A percentile compares a stretch with the other conserved stretches of the same genome.
phyloP scores from a whole-genome alignment of 2,797 vertebrate genomes.

The Cyclura pinguis region DNA sequence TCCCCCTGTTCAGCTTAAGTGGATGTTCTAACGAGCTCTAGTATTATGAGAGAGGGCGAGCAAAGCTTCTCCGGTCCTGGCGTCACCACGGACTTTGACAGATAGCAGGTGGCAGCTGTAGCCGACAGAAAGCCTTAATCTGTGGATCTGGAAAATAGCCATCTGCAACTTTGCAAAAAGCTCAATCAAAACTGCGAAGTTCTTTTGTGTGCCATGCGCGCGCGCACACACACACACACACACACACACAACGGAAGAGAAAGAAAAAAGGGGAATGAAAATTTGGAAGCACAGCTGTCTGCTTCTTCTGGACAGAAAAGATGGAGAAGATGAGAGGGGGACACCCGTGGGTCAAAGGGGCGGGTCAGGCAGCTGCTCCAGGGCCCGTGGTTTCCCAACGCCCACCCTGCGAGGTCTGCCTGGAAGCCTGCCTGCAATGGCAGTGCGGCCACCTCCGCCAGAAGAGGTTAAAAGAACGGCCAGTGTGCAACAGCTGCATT shows the following conservation, averaged over 20 bases:
- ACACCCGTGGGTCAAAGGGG: no score
- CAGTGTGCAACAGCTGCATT: not conserved
- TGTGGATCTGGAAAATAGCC: not conserved
- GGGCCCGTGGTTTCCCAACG: not conserved
- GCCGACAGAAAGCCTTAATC: not conserved
- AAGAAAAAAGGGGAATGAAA: not conserved
- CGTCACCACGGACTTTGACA: not conserved
- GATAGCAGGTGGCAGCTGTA: slow-evolving; percentile 16
- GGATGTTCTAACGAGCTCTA: no score
- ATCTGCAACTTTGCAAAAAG: not conserved
- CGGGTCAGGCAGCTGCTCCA: not conserved
- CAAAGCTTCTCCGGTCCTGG: not conserved
- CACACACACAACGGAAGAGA: no score
- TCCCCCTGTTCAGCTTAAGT: no score
- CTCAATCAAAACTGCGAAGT: not conserved
- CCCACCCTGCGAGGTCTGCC: not conserved
- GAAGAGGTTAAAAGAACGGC: not conserved
- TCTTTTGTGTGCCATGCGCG: no score
- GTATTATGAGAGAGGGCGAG: no score
- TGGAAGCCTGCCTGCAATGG: no score
- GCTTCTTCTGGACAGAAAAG: not conserved
- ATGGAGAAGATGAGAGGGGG: not conserved
- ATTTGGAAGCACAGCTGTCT: not conserved
- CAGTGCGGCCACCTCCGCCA: no score
- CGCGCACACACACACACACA: no score